phyloP scores from a whole-genome alignment of 2,797 vertebrate genomes.

The Emys orbicularis region DNA sequence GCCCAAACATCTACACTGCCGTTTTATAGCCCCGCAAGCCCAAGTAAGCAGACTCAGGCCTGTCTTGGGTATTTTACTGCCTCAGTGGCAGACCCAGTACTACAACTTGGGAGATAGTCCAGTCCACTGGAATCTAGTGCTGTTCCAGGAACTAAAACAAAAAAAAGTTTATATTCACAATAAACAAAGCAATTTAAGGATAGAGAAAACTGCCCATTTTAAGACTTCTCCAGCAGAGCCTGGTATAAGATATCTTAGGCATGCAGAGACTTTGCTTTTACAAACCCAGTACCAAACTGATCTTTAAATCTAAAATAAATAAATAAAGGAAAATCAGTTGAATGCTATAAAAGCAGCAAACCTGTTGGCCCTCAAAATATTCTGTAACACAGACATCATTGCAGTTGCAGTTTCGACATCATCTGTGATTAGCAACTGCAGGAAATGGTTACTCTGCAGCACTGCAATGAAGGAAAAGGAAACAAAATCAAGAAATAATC shows the following conservation, averaged over 20 bases:
- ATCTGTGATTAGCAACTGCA: conserved; percentile 89
- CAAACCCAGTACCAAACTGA: background rate
- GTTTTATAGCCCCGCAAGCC: background rate
- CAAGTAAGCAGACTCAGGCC: background rate
- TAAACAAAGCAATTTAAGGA: background rate
- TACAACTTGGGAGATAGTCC: background rate
- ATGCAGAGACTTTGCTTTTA: background rate
- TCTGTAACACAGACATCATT: conserved; percentile 87
- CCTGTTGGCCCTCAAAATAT: conserved; percentile 86
- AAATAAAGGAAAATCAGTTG: background rate
- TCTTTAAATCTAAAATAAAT: conserved; percentile 23
- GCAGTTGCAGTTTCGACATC: conserved; percentile 83
- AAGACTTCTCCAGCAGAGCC: background rate
- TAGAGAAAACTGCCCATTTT: background rate
- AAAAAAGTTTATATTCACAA: background rate
- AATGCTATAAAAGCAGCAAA: conserved; percentile 68
- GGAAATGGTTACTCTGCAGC: conserved; percentile 88
- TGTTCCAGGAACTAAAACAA: background rate
- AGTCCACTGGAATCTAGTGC: background rate
- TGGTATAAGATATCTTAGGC: background rate
- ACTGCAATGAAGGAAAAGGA: conserved; percentile 80
- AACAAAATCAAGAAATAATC: background rate
- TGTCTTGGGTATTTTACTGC: background rate
- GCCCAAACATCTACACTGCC: background rate
- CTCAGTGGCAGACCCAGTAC: background rate